Conservation (phyloP, 1,140 invertebrate genomes). For the Rhopalosiphum padi region DNA sequence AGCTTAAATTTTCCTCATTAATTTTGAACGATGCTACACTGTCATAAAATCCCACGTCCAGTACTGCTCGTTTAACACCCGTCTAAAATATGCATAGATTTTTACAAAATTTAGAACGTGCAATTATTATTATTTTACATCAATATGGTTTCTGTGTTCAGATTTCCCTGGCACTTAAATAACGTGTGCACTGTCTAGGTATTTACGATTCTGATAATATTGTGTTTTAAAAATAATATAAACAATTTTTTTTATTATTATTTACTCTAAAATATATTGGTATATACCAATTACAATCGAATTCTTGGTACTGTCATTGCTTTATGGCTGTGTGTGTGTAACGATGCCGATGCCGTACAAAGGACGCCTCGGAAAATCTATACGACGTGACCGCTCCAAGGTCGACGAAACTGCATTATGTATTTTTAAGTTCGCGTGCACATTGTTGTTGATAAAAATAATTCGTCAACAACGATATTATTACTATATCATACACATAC, state of each 20-base stretch:
- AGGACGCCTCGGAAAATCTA: constrained; percentile 22
- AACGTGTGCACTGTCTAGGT: not conserved
- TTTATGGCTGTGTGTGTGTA: not conserved
- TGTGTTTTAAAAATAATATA: not conserved
- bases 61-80: not conserved
- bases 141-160: not conserved
- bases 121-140: not conserved
- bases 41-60: not conserved
- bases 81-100: not conserved
- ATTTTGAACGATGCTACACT: not conserved
- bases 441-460: not conserved
- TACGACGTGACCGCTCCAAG: constrained; percentile 22
- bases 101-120: not conserved
- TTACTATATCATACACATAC: not conserved
- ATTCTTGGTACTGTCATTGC: not conserved
- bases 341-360: constrained; percentile 21
- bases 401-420: constrained; percentile 1
- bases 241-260: not conserved
- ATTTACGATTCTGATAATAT: not conserved
- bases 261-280: not conserved
- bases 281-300: not conserved
- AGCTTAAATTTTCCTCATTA: not conserved
- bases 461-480: not conserved
- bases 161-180: not conserved
- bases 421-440: not conserved